Conservation (phyloP, 2,797 vertebrate species). For the Benthosema pterotum region DNA sequence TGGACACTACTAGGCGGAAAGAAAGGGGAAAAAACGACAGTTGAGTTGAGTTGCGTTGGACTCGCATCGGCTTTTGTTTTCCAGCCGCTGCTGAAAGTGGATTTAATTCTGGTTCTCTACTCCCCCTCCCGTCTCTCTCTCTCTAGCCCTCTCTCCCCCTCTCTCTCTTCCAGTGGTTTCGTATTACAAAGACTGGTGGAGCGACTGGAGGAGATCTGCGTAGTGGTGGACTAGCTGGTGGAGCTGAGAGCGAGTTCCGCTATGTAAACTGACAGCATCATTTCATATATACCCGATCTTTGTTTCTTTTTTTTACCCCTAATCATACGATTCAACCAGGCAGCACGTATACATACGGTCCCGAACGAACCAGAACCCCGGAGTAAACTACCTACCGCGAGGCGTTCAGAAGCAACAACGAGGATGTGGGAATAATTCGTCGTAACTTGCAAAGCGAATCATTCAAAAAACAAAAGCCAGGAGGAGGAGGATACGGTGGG, state of each 20-base stretch:
- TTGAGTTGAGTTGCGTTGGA: slow-evolving; percentile 44
- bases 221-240: no score
- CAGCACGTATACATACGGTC: no score
- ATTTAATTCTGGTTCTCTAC: slow-evolving; percentile 59
- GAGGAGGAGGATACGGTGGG: slow-evolving; percentile 45
- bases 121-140: no score
- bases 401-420: no score
- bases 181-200: slow-evolving; percentile 75
- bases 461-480: no score
- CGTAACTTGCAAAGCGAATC: no score
- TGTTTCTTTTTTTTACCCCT: no score
- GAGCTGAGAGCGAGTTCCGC: slow-evolving; percentile 68
- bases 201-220: no score
- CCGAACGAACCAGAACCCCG: no score
- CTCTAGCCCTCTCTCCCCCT: slow-evolving; percentile 21
- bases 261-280: slow-evolving; percentile 79
- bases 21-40: slow-evolving; percentile 32
- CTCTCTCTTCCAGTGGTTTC: slow-evolving; percentile 63
- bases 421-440: slow-evolving; percentile 73
- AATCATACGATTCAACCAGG: neutral
- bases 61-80: slow-evolving; percentile 39
- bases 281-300: slow-evolving; percentile 68
- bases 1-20: slow-evolving; percentile 10
- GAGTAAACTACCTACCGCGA: no score
- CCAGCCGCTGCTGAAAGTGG: slow-evolving; percentile 32